Evolutionary conservation across 2,888 invertebrate species (phyloP).

Genomic region (Nowickia ferox): DNA sequence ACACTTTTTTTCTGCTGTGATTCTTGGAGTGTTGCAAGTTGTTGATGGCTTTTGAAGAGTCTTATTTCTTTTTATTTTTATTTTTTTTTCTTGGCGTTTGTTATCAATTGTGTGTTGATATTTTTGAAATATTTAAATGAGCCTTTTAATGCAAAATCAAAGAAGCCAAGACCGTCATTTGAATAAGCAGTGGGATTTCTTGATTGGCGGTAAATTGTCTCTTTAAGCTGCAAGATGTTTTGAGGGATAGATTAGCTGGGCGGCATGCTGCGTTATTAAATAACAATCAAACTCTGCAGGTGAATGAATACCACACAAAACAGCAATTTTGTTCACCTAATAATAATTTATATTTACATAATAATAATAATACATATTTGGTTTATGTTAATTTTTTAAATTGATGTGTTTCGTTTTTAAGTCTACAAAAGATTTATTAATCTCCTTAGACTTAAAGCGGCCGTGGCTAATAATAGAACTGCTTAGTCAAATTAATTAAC

Average conservation of each 20-base stretch:
- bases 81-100: slow-evolving; percentile 7
- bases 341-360: neutral
- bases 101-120: slow-evolving; percentile 58
- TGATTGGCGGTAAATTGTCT: slow-evolving; percentile 58
- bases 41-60: slow-evolving; percentile 30
- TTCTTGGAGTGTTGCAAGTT: slow-evolving; percentile 31
- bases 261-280: slow-evolving; percentile 28
- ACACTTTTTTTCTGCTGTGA: slow-evolving; percentile 9
- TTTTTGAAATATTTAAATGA: slow-evolving; percentile 62
- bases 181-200: slow-evolving; percentile 18
- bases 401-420: slow-evolving; percentile 7
- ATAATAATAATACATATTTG: neutral
- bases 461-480: slow-evolving; percentile 44
- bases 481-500: slow-evolving; percentile 53
- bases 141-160: slow-evolving; percentile 60
- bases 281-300: slow-evolving; percentile 69
- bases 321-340: neutral
- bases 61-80: neutral
- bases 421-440: slow-evolving; percentile 38
- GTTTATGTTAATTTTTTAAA: slow-evolving; percentile 36
- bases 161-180: slow-evolving; percentile 22
- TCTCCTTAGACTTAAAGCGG: slow-evolving; percentile 39
- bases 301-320: slow-evolving; percentile 68
- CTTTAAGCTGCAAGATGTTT: slow-evolving; percentile 8
- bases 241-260: slow-evolving; percentile 22